These are phyloP conservation scores for Sycophila sp. DNA, from an alignment of 1,140 invertebrate genomes.

Conservation along the genomic window DNA sequence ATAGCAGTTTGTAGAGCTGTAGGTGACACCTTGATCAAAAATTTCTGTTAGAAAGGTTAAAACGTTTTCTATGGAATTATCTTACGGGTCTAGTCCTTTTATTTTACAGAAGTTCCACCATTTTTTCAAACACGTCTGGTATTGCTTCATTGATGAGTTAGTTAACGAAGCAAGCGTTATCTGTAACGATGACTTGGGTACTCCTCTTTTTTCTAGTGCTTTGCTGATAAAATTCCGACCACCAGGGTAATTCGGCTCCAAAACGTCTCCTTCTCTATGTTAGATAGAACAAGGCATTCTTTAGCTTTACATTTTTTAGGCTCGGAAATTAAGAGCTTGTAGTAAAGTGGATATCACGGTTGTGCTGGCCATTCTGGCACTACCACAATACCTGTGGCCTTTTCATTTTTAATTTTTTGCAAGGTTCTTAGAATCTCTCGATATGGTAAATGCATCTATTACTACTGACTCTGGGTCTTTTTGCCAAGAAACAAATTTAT, in stretches of 20 bases:
- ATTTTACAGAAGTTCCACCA: slow-evolving; percentile 3
- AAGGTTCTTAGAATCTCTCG: slow-evolving; percentile 38
- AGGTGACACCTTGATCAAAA: slow-evolving; percentile 24
- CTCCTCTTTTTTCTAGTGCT: background rate
- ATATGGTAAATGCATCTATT: slow-evolving; percentile 39
- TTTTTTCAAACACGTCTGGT: background rate
- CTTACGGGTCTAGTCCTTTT: background rate
- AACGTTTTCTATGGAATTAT: slow-evolving; percentile 7
- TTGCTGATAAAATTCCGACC: slow-evolving; percentile 32
- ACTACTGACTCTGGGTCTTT: background rate
- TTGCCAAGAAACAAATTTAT: slow-evolving; percentile 10
- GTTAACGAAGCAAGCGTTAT: slow-evolving; percentile 19
- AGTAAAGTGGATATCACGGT: slow-evolving; percentile 32
- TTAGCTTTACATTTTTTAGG: too few relatives aligned
- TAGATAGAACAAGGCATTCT: background rate
- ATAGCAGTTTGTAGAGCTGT: slow-evolving; percentile 40
- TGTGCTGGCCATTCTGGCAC: slow-evolving; percentile 25
- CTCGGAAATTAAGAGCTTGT: background rate
- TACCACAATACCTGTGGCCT: slow-evolving; percentile 26
- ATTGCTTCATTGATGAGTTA: slow-evolving; percentile 31
- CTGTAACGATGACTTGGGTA: background rate
- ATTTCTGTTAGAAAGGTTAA: slow-evolving; percentile 35
- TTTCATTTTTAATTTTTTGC: slow-evolving; percentile 38
- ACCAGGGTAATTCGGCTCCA: slow-evolving; percentile 36
- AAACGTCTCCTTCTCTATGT: background rate